phyloP scores from a whole-genome alignment of 2,797 vertebrate genomes.

The Carduelis carduelis region DNA sequence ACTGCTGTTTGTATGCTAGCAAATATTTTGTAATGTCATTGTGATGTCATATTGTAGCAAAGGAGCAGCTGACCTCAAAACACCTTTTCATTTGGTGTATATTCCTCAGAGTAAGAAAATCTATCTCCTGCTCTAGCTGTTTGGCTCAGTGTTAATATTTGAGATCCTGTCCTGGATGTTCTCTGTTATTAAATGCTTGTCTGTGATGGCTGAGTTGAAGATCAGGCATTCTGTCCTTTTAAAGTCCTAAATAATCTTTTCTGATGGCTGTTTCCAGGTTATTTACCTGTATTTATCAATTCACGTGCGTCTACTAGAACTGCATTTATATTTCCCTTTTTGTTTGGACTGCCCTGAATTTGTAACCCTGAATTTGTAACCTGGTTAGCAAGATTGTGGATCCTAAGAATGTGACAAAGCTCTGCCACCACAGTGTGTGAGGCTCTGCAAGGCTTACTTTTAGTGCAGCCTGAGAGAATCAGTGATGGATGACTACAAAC shows the following conservation, averaged over 20 bases:
- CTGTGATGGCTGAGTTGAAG: background rate
- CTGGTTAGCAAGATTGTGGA: background rate
- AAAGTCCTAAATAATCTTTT: background rate
- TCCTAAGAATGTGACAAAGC: background rate
- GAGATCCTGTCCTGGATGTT: background rate
- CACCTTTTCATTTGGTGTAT: background rate
- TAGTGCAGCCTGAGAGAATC: background rate
- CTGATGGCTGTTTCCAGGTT: background rate
- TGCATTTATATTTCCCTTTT: background rate
- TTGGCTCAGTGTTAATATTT: background rate
- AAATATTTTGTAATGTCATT: background rate
- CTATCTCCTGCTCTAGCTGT: background rate
- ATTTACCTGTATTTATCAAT: background rate
- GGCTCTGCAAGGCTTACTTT: background rate
- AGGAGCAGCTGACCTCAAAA: background rate
- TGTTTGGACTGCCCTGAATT: background rate
- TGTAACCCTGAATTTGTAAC: background rate
- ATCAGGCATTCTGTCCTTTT: background rate
- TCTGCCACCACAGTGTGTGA: background rate
- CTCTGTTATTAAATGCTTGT: background rate
- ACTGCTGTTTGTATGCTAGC: background rate
- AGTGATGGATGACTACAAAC: background rate
- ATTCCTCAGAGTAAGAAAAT: background rate
- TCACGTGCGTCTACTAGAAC: background rate
- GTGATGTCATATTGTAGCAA: background rate